Base-by-base conservation (phyloP, 2,888 invertebrate species). In the Fragum sueziense region DNA sequence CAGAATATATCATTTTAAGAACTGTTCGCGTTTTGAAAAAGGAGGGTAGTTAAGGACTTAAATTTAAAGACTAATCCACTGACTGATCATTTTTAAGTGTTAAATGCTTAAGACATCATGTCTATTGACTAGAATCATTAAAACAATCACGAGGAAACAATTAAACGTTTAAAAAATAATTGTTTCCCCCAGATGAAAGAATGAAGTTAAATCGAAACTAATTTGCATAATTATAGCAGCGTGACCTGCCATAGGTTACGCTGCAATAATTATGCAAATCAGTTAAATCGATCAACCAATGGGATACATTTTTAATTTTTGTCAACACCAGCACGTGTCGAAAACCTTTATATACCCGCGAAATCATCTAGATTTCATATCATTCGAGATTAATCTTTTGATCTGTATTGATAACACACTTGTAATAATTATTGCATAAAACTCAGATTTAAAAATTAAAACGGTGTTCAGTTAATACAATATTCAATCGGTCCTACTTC, bases 131-230 rank as follows among this genome's bases (percentile, higher is more conserved):
- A 47, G 3, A 14, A 4, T 14, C 3, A 9, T 9, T 9, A 3
- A 14, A 34, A n/a, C 62, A 34, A 62, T 62, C 62, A 33, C 33
- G 34, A n/a, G 62, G 62, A 62, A 62, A 62, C 62, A 62, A 62
- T 62, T 62, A 62, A 33, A 34, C 34, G n/a, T 62, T 62, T 62
- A 62, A 62, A n/a, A 62, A 14, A n/a, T 34, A 65, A 65, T 65
- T 25, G 25, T 31, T 41, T 65, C 25, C 65, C 65, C 41, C 6
- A 37, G n/a, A 2, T 41, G 65, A 65, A 37, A 6, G 33, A 61
- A 61, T 47, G 4, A 47, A 37, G 3, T 41, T 22, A 0, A 9
- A 57, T 25, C n/a, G 27, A 25, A 27, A 27, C 41, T 41, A 65
- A 65, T 65, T 65, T 65, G 41, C 65, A 65, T 65, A 65, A 65